A percentile compares a stretch with the other conserved stretches of the same genome.
Conservation (phyloP, 1,140 invertebrate species). For the Octopus bimaculoides region DNA sequence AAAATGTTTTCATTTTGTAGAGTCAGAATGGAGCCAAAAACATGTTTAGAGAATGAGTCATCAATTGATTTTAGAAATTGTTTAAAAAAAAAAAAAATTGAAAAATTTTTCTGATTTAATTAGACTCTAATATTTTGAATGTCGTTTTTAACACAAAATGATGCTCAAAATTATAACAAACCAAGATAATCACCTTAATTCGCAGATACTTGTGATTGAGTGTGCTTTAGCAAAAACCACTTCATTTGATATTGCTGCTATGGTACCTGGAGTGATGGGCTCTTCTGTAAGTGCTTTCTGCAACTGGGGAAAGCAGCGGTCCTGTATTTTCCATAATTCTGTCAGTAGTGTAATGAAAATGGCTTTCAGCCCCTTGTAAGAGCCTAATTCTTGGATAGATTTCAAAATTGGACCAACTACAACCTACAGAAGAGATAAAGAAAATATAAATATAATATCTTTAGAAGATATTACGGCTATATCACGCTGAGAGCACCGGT, state of each 20-base stretch:
- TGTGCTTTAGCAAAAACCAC: slow-evolving; percentile 34
- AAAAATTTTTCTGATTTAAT: too few relatives aligned
- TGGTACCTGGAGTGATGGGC: slow-evolving; percentile 13
- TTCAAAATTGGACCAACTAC: slow-evolving; percentile 38
- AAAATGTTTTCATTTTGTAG: too few relatives aligned
- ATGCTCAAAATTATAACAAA: too few relatives aligned
- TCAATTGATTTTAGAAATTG: too few relatives aligned
- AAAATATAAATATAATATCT: not conserved
- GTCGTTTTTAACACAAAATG: too few relatives aligned
- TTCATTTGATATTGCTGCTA: slow-evolving; percentile 20
- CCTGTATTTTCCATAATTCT: slow-evolving; percentile 38
- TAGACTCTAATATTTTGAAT: too few relatives aligned
- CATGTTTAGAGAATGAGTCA: too few relatives aligned
- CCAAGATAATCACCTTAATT: slow-evolving; percentile 26
- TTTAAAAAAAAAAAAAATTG: too few relatives aligned
- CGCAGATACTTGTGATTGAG: slow-evolving; percentile 40
- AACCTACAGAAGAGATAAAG: slow-evolving; percentile 27
- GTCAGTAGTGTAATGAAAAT: slow-evolving; percentile 36
- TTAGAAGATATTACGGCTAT: too few relatives aligned
- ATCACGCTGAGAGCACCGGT: too few relatives aligned
- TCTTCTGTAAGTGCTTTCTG: slow-evolving; percentile 32
- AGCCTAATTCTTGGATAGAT: slow-evolving; percentile 33
- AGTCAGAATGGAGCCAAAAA: too few relatives aligned
- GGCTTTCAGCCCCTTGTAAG: slow-evolving; percentile 29
- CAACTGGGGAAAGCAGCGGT: slow-evolving; percentile 41